Conservation (phyloP, 1,140 invertebrate species). For the Venustaconcha ellipsiformis region DNA sequence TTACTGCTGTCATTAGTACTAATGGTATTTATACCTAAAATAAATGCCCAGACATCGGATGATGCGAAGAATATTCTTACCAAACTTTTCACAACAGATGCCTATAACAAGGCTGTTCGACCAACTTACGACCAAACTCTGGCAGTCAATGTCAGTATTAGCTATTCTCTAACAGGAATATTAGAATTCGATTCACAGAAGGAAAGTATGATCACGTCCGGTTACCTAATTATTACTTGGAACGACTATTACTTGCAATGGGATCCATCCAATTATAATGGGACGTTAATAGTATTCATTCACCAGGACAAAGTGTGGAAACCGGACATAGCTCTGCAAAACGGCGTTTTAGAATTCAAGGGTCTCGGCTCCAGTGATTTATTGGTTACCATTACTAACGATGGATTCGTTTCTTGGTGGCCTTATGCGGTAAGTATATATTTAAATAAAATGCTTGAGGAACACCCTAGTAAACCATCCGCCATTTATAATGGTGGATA, state of each 20-base stretch:
- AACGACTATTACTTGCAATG: background rate
- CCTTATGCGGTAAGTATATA: slow-evolving; percentile 2
- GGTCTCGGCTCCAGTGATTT: background rate
- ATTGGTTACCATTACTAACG: background rate
- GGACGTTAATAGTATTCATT: background rate
- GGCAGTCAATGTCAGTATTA: background rate
- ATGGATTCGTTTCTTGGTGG: background rate
- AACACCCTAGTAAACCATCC: no score
- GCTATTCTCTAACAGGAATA: background rate
- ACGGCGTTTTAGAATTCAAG: slow-evolving; percentile 5
- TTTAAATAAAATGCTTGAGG: no score
- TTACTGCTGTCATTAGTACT: no score
- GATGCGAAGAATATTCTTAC: no score
- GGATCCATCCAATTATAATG: background rate
- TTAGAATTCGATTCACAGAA: background rate
- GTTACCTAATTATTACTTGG: background rate
- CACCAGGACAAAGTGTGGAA: slow-evolving; percentile 2
- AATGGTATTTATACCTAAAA: no score
- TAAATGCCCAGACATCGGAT: no score
- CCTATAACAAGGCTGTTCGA: no score
- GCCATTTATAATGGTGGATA: no score
- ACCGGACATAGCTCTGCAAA: slow-evolving; percentile 9
- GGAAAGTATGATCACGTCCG: background rate
- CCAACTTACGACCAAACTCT: no score
- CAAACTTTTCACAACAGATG: no score